phyloP scores from a whole-genome alignment of 2,113 vertebrate genomes.

The Caretta caretta region DNA sequence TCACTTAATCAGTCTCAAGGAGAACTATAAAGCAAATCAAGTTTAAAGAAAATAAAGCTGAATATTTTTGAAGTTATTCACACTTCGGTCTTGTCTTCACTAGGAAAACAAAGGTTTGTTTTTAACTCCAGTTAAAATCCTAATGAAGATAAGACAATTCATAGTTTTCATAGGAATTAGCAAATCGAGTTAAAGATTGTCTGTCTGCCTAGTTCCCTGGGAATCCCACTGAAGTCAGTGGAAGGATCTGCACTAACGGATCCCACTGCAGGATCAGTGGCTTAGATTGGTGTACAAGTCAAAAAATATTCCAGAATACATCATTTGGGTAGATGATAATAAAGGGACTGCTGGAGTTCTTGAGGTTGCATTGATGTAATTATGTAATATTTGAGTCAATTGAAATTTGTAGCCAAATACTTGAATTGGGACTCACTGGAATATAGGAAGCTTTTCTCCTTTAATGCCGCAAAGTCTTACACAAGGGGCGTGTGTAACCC shows the following conservation, averaged over 20 bases:
- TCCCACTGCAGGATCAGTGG: background rate
- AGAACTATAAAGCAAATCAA: background rate
- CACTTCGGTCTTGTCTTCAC: background rate
- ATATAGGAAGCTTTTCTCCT: background rate
- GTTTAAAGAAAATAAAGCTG: background rate
- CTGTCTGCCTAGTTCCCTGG: background rate
- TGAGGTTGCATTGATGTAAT: background rate
- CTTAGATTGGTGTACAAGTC: background rate
- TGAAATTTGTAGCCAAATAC: background rate
- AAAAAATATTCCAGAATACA: accelerated
- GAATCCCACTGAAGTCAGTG: background rate
- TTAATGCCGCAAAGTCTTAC: background rate
- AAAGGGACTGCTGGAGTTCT: accelerated
- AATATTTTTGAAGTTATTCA: background rate
- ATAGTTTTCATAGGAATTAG: background rate
- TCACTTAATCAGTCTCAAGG: background rate
- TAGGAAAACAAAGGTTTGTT: background rate
- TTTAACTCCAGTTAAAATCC: background rate
- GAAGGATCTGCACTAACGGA: background rate
- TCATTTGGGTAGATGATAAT: background rate
- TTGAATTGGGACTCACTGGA: background rate
- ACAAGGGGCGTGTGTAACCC: too few species aligned
- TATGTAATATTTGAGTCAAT: background rate
- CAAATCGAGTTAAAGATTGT: background rate
- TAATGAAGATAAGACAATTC: background rate